Evolutionary conservation across 1,140 invertebrate species (phyloP).

Genomic region (Nilaparvata lugens): DNA sequence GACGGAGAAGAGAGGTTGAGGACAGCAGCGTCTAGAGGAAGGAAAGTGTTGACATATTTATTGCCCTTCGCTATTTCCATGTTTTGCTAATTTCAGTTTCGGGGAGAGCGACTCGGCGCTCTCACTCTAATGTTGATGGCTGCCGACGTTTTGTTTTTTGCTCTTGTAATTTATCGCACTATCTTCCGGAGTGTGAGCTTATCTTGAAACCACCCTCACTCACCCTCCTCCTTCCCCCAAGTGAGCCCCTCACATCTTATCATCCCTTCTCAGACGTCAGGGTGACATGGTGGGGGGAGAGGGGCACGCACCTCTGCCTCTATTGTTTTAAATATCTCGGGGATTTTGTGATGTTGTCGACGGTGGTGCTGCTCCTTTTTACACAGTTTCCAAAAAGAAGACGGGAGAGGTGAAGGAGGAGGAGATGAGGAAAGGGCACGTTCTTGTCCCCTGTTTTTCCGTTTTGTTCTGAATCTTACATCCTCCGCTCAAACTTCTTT

Average conservation of each 20-base stretch:
- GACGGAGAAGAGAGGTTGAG: too few species aligned
- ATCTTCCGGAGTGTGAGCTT: slow-evolving; percentile 16
- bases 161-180: slow-evolving; percentile 12
- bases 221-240: not conserved
- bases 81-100: slow-evolving; percentile 16
- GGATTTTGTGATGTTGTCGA: slow-evolving; percentile 1
- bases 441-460: too few species aligned
- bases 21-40: not conserved
- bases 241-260: not conserved
- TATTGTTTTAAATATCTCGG: slow-evolving; percentile 3
- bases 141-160: slow-evolving; percentile 14
- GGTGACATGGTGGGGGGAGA: too few species aligned
- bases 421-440: too few species aligned
- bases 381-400: too few species aligned
- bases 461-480: too few species aligned
- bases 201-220: slow-evolving; percentile 7
- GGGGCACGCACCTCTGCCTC: not conserved
- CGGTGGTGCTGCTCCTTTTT: too few species aligned
- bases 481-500: too few species aligned
- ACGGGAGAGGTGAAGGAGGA: too few species aligned
- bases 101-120: too few species aligned
- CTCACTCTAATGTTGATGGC: not conserved
- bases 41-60: slow-evolving; percentile 15
- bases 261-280: not conserved
- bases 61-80: slow-evolving; percentile 16